Conservation (phyloP, 2,113 vertebrate genomes). For the Plecturocebus donacophilus region DNA sequence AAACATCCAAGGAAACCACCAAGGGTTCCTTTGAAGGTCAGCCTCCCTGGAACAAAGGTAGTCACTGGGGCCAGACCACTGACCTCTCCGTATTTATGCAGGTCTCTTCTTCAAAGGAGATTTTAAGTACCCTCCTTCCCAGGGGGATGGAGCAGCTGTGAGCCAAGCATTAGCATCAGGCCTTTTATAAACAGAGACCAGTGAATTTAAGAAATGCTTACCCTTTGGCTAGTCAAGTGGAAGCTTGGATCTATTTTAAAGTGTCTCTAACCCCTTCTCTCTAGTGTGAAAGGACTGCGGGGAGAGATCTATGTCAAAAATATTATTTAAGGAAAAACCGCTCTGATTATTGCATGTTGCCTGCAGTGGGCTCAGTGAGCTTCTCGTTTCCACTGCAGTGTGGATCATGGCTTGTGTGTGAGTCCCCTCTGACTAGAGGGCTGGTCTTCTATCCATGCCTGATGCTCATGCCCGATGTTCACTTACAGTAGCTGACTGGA, state of each 20-base stretch:
- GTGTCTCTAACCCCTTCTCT: background rate
- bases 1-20: background rate
- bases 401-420: accelerated
- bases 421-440: background rate
- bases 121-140: slow-evolving; percentile 58
- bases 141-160: slow-evolving; percentile 18
- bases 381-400: background rate
- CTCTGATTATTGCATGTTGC: background rate
- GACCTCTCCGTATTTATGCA: slow-evolving; percentile 34
- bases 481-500: background rate
- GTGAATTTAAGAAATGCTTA: slow-evolving; percentile 55
- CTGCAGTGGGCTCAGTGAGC: background rate
- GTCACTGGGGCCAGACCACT: background rate
- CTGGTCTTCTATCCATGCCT: background rate
- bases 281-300: background rate
- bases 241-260: slow-evolving; percentile 24
- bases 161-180: slow-evolving; percentile 50
- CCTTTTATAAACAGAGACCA: slow-evolving; percentile 60
- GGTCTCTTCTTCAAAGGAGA: slow-evolving; percentile 39
- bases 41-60: slow-evolving; percentile 42
- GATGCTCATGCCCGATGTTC: too few species aligned
- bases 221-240: background rate
- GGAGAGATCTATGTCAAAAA: background rate
- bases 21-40: slow-evolving; percentile 32
- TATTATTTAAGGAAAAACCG: background rate